Conservation (phyloP, 2,113 vertebrate genomes). For the Ptychochromis oligacanthus region DNA sequence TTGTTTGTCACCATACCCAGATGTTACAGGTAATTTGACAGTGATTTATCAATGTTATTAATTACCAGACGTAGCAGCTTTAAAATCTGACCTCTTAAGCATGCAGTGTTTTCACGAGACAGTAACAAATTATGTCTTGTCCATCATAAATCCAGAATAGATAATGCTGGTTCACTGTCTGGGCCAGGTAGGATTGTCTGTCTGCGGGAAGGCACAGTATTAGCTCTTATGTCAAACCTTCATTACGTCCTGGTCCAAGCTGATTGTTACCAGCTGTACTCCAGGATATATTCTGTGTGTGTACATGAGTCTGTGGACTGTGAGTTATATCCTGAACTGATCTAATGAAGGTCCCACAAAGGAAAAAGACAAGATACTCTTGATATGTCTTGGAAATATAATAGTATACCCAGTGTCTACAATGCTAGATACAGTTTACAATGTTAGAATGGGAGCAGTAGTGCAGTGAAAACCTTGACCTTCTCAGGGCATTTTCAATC, state of each 20-base stretch:
- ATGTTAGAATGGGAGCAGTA: constrained; percentile 8
- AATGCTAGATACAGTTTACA: constrained; percentile 24
- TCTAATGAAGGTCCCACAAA: constrained; percentile 70
- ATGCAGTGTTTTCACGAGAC: constrained; percentile 28
- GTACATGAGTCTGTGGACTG: constrained; percentile 37
- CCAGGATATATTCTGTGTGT: constrained; percentile 18
- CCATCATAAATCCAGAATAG: constrained; percentile 55
- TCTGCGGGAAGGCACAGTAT: constrained; percentile 41
- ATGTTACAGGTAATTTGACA: constrained; percentile 59
- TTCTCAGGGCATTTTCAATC: constrained; percentile 8
- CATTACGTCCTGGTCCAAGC: constrained; percentile 55
- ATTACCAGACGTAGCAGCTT: constrained; percentile 20
- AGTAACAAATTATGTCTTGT: constrained; percentile 61
- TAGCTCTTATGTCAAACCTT: constrained; percentile 70
- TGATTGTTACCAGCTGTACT: constrained; percentile 81
- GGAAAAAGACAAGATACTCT: constrained; percentile 50
- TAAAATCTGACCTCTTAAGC: constrained; percentile 61
- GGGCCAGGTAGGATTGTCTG: constrained; percentile 63
- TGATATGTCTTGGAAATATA: constrained; percentile 51
- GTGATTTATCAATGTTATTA: constrained; percentile 46
- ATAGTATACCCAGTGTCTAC: constrained; percentile 23
- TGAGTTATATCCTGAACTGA: constrained; percentile 73
- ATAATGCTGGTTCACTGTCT: constrained; percentile 48
- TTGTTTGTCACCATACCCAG: constrained; percentile 47
- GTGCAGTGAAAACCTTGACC: constrained; percentile 20